A percentile compares a stretch with the other conserved stretches of the same genome.
phyloP scores from a whole-genome alignment of 2,797 vertebrate species.

The Enteromius thamalakanensis region DNA sequence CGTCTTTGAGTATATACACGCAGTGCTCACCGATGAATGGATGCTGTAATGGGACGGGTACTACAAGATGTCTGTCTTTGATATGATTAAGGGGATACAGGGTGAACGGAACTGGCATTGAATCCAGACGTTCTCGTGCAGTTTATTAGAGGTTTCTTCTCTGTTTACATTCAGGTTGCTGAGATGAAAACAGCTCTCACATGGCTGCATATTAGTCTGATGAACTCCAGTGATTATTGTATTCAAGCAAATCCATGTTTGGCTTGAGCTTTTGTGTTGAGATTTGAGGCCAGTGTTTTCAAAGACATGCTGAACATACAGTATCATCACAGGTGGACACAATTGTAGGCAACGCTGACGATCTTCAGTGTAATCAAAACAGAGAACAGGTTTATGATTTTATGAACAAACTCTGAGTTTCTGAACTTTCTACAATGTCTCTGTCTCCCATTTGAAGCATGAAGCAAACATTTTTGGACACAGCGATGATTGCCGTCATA shows the following conservation, averaged over 20 bases:
- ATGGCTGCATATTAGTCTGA: conserved; percentile 45
- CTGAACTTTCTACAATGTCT: neutral
- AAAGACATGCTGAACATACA: conserved; percentile 42
- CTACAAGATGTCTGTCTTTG: conserved; percentile 48
- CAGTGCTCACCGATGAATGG: conserved; percentile 44
- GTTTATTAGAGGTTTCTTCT: conserved; percentile 54
- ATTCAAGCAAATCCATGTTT: conserved; percentile 51
- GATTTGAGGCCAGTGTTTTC: conserved; percentile 49
- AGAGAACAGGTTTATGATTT: conserved; percentile 33
- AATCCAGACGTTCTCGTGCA: conserved; percentile 42
- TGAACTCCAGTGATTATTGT: conserved; percentile 50
- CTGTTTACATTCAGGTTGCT: conserved; percentile 63
- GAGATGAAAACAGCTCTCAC: conserved; percentile 52
- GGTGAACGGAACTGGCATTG: conserved; percentile 40
- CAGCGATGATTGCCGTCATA: conserved; percentile 52
- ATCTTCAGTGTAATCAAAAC: conserved; percentile 42
- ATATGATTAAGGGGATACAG: conserved; percentile 47
- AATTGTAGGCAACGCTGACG: conserved; percentile 22
- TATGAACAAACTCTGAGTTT: conserved; percentile 20
- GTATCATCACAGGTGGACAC: conserved; percentile 29
- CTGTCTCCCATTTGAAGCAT: conserved; percentile 40
- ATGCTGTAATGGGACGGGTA: conserved; percentile 50
- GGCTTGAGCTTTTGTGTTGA: conserved; percentile 50
- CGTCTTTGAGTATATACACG: conserved; percentile 15
- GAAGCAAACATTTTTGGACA: conserved; percentile 53